phyloP scores from a whole-genome alignment of 2,113 vertebrate species.

The Neomonachus schauinslandi region DNA sequence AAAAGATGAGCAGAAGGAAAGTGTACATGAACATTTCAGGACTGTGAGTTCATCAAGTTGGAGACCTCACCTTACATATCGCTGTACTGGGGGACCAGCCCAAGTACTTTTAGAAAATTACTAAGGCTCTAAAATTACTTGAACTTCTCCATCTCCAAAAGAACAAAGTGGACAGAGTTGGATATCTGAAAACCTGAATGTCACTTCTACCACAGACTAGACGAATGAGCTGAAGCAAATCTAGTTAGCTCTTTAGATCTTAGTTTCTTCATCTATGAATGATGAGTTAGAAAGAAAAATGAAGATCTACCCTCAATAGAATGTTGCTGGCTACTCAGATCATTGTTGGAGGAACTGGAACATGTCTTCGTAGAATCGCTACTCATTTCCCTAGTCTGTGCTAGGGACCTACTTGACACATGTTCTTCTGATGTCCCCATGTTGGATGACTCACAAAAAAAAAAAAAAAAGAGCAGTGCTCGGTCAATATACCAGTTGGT shows the following conservation, averaged over 20 bases:
- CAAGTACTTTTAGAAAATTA: not conserved
- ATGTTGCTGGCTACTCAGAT: not conserved
- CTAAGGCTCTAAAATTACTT: not conserved
- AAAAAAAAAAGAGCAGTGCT: not conserved
- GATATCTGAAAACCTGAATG: not conserved
- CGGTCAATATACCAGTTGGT: not conserved
- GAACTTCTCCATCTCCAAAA: not conserved
- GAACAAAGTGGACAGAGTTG: not conserved
- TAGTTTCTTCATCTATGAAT: not conserved
- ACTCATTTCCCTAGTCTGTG: not conserved
- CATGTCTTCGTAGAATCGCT: not conserved
- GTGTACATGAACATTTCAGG: fast-evolving
- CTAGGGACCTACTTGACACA: not conserved
- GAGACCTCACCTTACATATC: not conserved
- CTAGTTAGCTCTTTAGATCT: not conserved
- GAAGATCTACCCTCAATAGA: not conserved
- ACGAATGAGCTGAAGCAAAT: not conserved
- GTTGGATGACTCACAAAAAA: not conserved
- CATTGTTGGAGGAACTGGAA: not conserved
- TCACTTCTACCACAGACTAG: not conserved
- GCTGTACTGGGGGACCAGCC: not conserved
- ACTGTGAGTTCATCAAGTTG: not conserved
- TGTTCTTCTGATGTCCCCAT: not conserved
- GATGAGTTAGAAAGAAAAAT: not conserved
- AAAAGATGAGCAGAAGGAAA: not conserved